These are phyloP conservation scores for Odontothrips loti DNA, from an alignment of 2,888 invertebrate species.

Conservation along the genomic window DNA sequence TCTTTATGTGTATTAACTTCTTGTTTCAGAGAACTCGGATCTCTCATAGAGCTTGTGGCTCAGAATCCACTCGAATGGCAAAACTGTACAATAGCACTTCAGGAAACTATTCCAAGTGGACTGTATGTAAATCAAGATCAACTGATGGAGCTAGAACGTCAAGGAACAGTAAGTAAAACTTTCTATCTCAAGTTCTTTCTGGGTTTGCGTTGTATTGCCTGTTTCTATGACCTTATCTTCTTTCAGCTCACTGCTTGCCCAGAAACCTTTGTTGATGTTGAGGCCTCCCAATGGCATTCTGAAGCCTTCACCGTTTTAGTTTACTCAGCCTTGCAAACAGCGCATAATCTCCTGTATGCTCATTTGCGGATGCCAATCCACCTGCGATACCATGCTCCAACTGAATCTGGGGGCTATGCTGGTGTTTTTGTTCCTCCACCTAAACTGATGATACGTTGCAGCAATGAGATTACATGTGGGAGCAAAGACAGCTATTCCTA, in stretches of 20 bases:
- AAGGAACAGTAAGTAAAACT: conserved; percentile 41
- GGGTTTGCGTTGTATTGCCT: neutral
- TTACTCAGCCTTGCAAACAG: conserved; percentile 43
- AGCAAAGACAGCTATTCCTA: conserved; percentile 42
- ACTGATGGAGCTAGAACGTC: conserved; percentile 46
- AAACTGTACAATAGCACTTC: conserved; percentile 44
- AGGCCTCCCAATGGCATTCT: conserved; percentile 47
- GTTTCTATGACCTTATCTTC: neutral
- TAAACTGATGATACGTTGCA: conserved; percentile 38
- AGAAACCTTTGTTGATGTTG: conserved; percentile 47
- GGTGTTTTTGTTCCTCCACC: conserved; percentile 39
- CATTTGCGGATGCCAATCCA: conserved; percentile 48
- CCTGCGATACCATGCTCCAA: conserved; percentile 50
- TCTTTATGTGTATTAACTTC: conserved; percentile 27
- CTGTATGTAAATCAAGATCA: conserved; percentile 50
- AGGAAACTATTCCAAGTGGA: conserved; percentile 45
- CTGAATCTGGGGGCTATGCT: conserved; percentile 47
- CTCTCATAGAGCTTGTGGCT: conserved; percentile 47
- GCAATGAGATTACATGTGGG: conserved; percentile 42
- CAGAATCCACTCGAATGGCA: conserved; percentile 38
- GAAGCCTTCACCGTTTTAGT: conserved; percentile 45
- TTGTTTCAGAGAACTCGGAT: conserved; percentile 42
- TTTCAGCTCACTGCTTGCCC: conserved; percentile 44
- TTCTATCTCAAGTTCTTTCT: neutral
- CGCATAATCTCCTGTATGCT: conserved; percentile 41